Evolutionary conservation across 92 coral and sea anemone species (phyloP).

Genomic region (Palythoa caribaeorum): DNA sequence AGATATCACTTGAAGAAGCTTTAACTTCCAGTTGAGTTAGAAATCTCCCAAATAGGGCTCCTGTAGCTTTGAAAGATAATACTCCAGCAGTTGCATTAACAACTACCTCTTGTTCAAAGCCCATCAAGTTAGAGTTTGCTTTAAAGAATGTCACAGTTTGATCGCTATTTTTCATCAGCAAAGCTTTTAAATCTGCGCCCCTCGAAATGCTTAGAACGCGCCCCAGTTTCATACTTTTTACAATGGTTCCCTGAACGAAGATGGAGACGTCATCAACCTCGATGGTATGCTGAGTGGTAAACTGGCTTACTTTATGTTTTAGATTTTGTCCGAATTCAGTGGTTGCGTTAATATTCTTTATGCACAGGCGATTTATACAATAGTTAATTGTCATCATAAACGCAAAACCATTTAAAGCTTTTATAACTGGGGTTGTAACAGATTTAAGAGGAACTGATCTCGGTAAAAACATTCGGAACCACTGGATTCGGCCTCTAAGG

Average conservation of each 20-base stretch:
- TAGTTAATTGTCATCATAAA: background rate
- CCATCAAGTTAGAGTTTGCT: background rate
- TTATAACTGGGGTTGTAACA: no score
- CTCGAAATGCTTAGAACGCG: background rate
- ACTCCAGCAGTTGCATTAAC: background rate
- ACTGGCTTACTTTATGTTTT: background rate
- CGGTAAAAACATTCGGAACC: background rate
- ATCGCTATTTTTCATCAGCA: background rate
- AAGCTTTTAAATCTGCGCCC: background rate
- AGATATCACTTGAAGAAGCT: background rate
- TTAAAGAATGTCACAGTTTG: background rate
- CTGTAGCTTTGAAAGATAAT: background rate
- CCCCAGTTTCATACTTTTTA: background rate
- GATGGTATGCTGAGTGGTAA: background rate
- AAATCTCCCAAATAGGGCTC: background rate
- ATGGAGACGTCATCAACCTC: background rate
- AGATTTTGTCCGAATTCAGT: background rate
- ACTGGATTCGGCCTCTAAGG: background rate
- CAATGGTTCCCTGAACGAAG: background rate
- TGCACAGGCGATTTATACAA: background rate
- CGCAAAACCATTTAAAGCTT: background rate
- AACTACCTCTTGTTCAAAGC: background rate
- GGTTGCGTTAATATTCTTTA: background rate
- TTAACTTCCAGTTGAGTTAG: background rate
- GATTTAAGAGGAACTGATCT: background rate